A percentile compares a stretch with the other conserved stretches of the same genome.
phyloP scores from a whole-genome alignment of 2,888 invertebrate genomes.

The Eremobia ochroleuca region DNA sequence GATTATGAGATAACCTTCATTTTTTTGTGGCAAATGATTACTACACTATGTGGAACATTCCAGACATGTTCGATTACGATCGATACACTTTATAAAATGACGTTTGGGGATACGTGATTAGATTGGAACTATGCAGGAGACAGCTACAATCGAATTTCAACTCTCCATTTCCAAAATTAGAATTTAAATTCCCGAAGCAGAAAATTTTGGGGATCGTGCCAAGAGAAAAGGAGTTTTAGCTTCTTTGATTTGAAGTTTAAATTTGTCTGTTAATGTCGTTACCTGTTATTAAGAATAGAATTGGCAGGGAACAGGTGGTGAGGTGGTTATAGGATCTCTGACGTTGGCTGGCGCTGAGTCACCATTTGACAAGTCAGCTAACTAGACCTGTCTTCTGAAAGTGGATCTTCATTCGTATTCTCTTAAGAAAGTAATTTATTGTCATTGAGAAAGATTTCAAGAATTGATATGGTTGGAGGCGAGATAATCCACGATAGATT shows the following conservation, averaged over 20 bases:
- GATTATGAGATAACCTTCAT: slow-evolving; percentile 52
- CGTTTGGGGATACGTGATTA: slow-evolving; percentile 70
- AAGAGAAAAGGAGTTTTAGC: slow-evolving; percentile 61
- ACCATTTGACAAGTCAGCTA: slow-evolving; percentile 77
- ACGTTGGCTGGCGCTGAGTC: slow-evolving; percentile 78
- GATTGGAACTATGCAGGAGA: slow-evolving; percentile 52
- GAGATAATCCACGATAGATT: background rate
- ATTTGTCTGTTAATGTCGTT: slow-evolving; percentile 52
- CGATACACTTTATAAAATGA: slow-evolving; percentile 73
- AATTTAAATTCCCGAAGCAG: slow-evolving; percentile 30
- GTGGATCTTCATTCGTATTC: slow-evolving; percentile 50
- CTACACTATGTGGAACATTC: slow-evolving; percentile 64
- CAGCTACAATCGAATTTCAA: slow-evolving; percentile 12
- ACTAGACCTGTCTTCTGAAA: slow-evolving; percentile 71
- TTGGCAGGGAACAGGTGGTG: slow-evolving; percentile 80
- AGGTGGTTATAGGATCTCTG: slow-evolving; percentile 80
- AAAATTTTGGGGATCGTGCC: slow-evolving; percentile 18
- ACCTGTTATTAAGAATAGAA: slow-evolving; percentile 83
- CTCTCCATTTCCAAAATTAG: background rate
- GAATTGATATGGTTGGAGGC: slow-evolving; percentile 30
- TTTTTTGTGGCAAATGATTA: slow-evolving; percentile 35
- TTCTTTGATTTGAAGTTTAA: slow-evolving; percentile 47
- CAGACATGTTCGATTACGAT: slow-evolving; percentile 69
- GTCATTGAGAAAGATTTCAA: slow-evolving; percentile 39
- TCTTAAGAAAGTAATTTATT: slow-evolving; percentile 43